These are phyloP conservation scores for Aeoliscus strigatus DNA, from an alignment of 2,797 vertebrate species.

Conservation along the genomic window DNA sequence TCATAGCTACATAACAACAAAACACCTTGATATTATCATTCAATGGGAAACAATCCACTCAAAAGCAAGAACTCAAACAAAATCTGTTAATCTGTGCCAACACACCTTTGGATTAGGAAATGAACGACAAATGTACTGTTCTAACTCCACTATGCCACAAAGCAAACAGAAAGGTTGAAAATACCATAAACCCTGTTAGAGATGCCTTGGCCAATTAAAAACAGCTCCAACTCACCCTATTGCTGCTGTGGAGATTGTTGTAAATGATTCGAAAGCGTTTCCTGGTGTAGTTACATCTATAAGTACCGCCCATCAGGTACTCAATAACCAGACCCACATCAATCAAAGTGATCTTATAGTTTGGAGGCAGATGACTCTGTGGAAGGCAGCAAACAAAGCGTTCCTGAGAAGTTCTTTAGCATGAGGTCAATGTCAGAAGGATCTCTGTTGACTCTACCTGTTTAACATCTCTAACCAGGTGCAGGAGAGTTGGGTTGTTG, in stretches of 20 bases:
- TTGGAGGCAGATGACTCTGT: conserved; percentile 94
- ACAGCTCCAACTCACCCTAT: conserved; percentile 75
- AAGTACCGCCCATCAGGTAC: conserved; percentile 97
- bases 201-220: not conserved
- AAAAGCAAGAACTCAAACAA: no score
- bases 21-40: no score
- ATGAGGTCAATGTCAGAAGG: not conserved
- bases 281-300: conserved; percentile 94
- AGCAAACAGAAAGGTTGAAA: no score
- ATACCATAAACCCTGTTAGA: no score
- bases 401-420: not conserved
- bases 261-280: conserved; percentile 97
- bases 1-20: no score
- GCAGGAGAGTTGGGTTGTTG: conserved; percentile 92
- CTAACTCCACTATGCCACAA: no score
- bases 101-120: no score
- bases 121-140: no score
- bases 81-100: no score
- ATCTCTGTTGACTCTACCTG: conserved; percentile 74
- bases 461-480: conserved; percentile 94
- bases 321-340: conserved; percentile 96
- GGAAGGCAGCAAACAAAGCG: conserved; percentile 10
- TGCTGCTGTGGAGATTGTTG: conserved; percentile 94
- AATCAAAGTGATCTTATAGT: conserved; percentile 96
- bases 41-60: no score